A percentile compares a stretch with the other conserved stretches of the same genome.
Conservation (phyloP, 2,113 vertebrate species). For the Aix galericulata region DNA sequence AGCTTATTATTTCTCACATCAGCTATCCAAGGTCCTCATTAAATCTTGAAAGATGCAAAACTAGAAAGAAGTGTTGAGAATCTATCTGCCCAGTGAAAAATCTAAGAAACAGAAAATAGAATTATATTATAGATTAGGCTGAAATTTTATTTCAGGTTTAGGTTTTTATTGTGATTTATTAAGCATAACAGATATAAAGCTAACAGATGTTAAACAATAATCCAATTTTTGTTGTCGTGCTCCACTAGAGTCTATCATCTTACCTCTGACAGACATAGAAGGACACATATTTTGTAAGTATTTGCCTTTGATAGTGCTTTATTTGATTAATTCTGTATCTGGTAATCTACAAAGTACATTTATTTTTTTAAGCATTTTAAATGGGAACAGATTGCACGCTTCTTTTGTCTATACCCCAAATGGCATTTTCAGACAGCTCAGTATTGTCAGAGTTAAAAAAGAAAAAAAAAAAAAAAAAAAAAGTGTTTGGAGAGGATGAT, state of each 20-base stretch:
- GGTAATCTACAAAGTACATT: background rate
- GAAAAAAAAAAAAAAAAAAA: background rate
- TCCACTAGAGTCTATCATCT: background rate
- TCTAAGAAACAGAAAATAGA: background rate
- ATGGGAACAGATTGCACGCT: background rate
- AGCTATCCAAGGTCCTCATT: background rate
- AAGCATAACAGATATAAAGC: background rate
- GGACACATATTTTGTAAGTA: background rate
- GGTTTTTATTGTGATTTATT: background rate
- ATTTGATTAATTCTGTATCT: background rate
- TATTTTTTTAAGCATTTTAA: background rate
- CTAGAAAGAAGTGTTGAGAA: background rate
- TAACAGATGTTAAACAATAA: background rate
- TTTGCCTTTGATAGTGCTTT: background rate
- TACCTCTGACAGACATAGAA: background rate
- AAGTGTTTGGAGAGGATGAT: background rate
- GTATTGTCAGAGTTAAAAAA: background rate
- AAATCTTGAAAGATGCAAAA: background rate
- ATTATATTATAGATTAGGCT: background rate
- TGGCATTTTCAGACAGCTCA: background rate
- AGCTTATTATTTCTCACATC: background rate
- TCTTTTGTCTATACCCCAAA: background rate
- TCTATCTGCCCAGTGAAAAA: background rate
- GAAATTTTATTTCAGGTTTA: background rate
- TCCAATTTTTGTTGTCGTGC: background rate